Conservation (phyloP, 2,888 invertebrate species). For the Archips crataeganus region DNA sequence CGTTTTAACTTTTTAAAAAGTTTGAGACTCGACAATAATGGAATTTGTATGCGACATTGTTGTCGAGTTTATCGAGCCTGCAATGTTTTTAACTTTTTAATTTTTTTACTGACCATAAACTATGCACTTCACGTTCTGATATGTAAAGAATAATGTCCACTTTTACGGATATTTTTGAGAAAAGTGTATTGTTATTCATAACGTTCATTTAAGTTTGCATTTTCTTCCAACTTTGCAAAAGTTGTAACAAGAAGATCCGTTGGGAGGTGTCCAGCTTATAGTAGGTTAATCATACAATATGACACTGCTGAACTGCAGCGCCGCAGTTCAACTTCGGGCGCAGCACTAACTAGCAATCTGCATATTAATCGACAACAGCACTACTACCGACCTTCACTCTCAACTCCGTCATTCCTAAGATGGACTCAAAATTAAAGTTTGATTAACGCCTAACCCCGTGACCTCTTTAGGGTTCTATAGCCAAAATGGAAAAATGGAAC, state of each 20-base stretch:
- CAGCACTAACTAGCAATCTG: conserved; percentile 45
- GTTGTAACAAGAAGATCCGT: conserved; percentile 19
- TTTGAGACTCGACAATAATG: too few species aligned
- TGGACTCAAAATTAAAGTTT: conserved; percentile 15
- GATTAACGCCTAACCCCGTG: conserved; percentile 3
- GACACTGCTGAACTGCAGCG: conserved; percentile 39
- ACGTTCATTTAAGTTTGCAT: not conserved
- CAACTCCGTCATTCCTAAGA: conserved; percentile 23
- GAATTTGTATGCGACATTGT: too few species aligned
- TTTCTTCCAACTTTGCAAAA: conserved; percentile 8
- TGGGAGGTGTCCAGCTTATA: conserved; percentile 11
- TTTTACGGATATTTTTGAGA: too few species aligned
- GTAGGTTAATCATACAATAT: conserved; percentile 41
- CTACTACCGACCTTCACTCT: conserved; percentile 29
- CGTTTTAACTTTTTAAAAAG: too few species aligned
- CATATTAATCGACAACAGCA: conserved; percentile 42
- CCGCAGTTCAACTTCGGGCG: conserved; percentile 48
- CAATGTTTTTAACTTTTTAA: too few species aligned
- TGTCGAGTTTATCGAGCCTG: too few species aligned
- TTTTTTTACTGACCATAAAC: too few species aligned
- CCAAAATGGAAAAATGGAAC: too few species aligned
- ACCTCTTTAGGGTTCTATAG: not conserved
- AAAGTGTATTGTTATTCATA: not conserved
- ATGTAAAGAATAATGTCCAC: too few species aligned
- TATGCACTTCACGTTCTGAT: too few species aligned